These are phyloP conservation scores for Sorex araneus DNA, from an alignment of 2,113 vertebrate species.

Conservation along the genomic window DNA sequence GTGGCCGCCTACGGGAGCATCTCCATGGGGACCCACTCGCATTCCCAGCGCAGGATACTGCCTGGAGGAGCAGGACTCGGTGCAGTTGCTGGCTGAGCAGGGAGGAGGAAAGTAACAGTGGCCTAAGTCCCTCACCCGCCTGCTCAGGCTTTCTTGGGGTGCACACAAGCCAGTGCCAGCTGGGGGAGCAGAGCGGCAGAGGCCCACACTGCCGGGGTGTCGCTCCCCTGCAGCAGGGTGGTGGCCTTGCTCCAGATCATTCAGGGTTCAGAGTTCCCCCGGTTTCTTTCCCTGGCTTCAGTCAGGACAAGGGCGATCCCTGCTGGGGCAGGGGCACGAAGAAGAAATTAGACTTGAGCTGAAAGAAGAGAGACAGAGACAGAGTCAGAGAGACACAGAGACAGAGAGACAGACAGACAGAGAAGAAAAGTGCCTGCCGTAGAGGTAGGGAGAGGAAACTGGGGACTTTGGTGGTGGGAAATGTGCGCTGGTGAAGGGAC, in stretches of 20 bases:
- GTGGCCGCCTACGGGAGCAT: neutral
- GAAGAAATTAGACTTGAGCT: no score
- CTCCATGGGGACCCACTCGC: neutral
- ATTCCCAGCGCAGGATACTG: neutral
- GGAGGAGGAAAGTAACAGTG: neutral
- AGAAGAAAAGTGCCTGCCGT: no score
- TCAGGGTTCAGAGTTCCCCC: neutral
- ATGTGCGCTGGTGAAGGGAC: no score
- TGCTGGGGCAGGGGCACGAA: no score
- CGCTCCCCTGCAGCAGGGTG: neutral
- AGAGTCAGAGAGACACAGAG: no score
- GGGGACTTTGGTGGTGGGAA: no score
- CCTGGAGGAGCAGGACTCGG: neutral
- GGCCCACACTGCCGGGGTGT: neutral
- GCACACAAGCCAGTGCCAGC: no score
- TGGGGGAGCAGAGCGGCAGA: neutral
- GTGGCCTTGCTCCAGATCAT: neutral
- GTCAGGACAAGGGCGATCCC: neutral
- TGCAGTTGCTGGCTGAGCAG: neutral
- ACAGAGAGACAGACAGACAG: no score
- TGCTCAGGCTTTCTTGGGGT: no score
- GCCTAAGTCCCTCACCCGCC: accelerated
- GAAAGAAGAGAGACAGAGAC: no score
- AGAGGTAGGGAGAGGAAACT: no score
- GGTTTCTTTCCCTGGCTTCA: neutral